Evolutionary conservation across 1,140 invertebrate genomes (phyloP).

Genomic region (Bombus ignitus): DNA sequence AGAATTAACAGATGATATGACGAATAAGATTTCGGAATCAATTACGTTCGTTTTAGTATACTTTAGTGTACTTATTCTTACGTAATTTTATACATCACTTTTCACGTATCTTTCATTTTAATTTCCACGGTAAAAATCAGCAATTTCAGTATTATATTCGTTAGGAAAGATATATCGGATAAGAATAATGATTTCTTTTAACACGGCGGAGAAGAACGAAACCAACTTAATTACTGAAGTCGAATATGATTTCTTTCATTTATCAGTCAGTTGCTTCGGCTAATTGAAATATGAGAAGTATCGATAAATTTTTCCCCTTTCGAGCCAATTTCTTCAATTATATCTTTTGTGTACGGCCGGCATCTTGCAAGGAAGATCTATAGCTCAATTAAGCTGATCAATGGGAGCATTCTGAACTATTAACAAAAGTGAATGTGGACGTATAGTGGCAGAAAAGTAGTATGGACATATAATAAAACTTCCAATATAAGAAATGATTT

Average conservation of each 20-base stretch:
- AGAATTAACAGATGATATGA: too few relatives aligned
- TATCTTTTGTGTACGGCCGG: background rate
- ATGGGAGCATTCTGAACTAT: background rate
- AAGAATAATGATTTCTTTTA: background rate
- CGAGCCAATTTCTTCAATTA: background rate
- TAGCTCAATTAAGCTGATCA: background rate
- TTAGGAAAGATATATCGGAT: background rate
- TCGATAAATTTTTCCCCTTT: background rate
- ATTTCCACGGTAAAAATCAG: too few relatives aligned
- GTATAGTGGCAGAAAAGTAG: background rate
- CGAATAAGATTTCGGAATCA: background rate
- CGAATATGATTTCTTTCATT: background rate
- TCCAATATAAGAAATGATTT: background rate
- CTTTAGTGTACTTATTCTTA: background rate
- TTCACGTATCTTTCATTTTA: too few relatives aligned
- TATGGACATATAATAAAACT: background rate
- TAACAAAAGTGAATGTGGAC: background rate
- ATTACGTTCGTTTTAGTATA: too few relatives aligned
- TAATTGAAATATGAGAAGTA: background rate
- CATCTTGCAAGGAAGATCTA: background rate
- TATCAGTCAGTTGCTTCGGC: background rate
- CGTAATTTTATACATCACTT: too few relatives aligned
- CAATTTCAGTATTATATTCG: too few relatives aligned
- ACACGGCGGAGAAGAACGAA: background rate
- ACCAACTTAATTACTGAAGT: background rate